These are phyloP conservation scores for Amphiprion percula DNA, from an alignment of 2,113 vertebrate species.

Conservation along the genomic window DNA sequence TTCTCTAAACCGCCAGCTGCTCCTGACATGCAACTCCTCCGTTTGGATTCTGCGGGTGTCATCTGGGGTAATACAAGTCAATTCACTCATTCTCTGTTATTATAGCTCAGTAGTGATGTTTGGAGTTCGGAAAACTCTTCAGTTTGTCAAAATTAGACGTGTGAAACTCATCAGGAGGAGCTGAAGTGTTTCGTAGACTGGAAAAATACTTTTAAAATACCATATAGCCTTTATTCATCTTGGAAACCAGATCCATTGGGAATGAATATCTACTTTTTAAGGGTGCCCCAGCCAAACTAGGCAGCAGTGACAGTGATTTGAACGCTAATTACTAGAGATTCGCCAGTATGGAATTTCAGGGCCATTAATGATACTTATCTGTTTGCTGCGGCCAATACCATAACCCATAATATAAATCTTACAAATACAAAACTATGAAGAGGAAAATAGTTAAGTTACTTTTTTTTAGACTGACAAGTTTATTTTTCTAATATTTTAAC, in stretches of 20 bases:
- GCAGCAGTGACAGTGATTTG: not conserved
- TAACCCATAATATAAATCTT: not conserved
- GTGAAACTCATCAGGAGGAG: not conserved
- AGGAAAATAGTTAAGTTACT: not conserved
- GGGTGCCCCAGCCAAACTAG: too few species aligned
- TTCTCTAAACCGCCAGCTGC: conserved; percentile 69
- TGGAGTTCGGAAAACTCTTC: conserved; percentile 20
- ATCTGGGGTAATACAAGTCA: conserved; percentile 47
- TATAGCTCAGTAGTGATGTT: not conserved
- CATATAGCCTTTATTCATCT: too few species aligned
- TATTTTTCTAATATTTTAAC: too few species aligned
- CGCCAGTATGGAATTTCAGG: not conserved
- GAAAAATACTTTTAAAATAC: not conserved
- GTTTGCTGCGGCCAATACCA: too few species aligned
- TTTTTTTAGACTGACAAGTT: too few species aligned
- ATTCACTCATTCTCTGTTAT: conserved; percentile 39
- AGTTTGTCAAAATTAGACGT: conserved; percentile 3
- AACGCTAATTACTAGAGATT: not conserved
- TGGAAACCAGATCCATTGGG: too few species aligned
- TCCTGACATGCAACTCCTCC: conserved; percentile 59
- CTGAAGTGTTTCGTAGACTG: not conserved
- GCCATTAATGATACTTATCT: too few species aligned
- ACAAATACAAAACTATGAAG: not conserved
- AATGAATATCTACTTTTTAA: too few species aligned
- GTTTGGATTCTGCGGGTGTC: conserved; percentile 35